A percentile compares a stretch with the other conserved stretches of the same genome.
phyloP scores from a whole-genome alignment of 2,888 invertebrate genomes.

The Netelia inedita region DNA sequence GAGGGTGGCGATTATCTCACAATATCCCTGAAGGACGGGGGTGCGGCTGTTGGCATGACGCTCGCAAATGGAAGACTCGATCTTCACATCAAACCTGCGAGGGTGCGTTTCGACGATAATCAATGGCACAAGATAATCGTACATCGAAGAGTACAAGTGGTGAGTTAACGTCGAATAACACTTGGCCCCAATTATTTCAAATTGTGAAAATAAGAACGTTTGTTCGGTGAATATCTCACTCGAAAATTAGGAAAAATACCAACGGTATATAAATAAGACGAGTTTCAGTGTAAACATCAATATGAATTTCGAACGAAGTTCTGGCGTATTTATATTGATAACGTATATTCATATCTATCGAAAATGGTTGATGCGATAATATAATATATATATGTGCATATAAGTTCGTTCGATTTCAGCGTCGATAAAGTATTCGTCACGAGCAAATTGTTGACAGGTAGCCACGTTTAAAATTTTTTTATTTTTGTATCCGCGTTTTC shows the following conservation, averaged over 20 bases:
- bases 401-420: conserved; percentile 39
- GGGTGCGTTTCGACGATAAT: conserved; percentile 97
- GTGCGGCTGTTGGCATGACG: conserved; percentile 95
- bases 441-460: conserved; percentile 61
- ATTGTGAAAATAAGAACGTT: not conserved
- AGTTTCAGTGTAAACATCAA: no score
- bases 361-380: no score
- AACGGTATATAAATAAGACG: no score
- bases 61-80: conserved; percentile 96
- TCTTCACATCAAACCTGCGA: conserved; percentile 95
- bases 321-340: no score
- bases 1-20: conserved; percentile 96
- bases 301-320: no score
- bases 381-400: not conserved
- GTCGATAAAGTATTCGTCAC: conserved; percentile 57
- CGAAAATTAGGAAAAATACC: no score
- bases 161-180: conserved; percentile 83
- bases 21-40: conserved; percentile 95
- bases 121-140: conserved; percentile 98
- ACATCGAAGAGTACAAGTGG: conserved; percentile 96
- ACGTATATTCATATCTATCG: no score
- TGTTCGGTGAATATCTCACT: no score
- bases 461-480: conserved; percentile 20
- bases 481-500: no score
- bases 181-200: not conserved